Evolutionary conservation across 2,797 vertebrate genomes (phyloP).

Genomic region (Gallinago solitaria): DNA sequence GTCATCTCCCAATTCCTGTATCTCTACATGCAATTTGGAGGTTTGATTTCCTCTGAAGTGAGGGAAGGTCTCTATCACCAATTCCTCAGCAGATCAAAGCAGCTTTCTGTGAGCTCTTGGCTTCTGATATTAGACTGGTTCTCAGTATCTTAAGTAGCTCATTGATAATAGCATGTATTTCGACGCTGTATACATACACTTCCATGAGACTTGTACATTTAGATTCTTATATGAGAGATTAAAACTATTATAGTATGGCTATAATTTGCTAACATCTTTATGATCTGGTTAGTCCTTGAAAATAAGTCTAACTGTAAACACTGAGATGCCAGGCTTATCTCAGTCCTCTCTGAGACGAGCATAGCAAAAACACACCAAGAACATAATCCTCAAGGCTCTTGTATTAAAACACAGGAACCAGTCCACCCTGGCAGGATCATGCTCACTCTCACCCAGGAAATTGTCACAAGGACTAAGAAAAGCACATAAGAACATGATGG

Average conservation of each 20-base stretch:
- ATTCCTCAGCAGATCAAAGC: not conserved
- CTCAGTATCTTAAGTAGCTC: not conserved
- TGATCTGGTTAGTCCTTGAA: not conserved
- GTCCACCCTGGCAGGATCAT: not conserved
- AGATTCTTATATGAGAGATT: not conserved
- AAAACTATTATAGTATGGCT: not conserved
- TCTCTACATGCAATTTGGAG: rapidly evolving
- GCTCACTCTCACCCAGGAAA: not conserved
- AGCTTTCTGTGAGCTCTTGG: not conserved
- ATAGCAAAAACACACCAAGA: not conserved
- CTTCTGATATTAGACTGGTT: not conserved
- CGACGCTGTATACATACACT: not conserved
- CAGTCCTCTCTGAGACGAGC: not conserved
- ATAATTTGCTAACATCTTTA: not conserved
- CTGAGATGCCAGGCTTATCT: no score
- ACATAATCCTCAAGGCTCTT: not conserved
- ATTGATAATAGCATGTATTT: not conserved
- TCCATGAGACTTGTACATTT: not conserved
- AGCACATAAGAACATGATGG: not conserved
- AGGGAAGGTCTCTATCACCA: not conserved
- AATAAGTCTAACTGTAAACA: not conserved
- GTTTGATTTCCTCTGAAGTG: not conserved
- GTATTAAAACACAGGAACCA: not conserved
- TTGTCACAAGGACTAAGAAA: not conserved
- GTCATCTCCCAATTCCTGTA: rapidly evolving